Conservation (phyloP, 2,797 vertebrate genomes). For the Trachurus trachurus region DNA sequence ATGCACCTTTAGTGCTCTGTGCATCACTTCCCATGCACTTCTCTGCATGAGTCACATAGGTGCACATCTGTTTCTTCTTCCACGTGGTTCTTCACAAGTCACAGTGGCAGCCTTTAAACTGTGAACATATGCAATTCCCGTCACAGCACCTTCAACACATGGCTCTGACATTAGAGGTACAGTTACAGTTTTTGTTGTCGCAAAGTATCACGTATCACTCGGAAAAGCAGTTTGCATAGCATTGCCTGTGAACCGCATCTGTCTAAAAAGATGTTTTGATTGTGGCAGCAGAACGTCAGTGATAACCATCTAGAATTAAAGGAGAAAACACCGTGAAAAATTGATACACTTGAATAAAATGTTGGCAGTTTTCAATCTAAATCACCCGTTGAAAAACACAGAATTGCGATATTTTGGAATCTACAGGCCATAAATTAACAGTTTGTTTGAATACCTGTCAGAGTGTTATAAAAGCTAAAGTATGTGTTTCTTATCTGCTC, state of each 20-base stretch:
- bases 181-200: conserved; percentile 13
- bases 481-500: conserved; percentile 13
- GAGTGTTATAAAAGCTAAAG: background rate
- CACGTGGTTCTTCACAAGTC: background rate
- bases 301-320: conserved; percentile 3
- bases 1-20: conserved; percentile 57
- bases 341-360: background rate
- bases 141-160: background rate
- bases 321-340: background rate
- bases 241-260: conserved; percentile 4
- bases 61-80: conserved; percentile 47
- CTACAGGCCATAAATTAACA: background rate
- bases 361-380: background rate
- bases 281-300: background rate
- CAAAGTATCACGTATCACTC: conserved; percentile 14
- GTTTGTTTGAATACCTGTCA: background rate
- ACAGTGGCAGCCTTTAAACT: background rate
- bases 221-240: conserved; percentile 7
- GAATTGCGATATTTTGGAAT: conserved; percentile 1
- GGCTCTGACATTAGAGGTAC: conserved; percentile 13
- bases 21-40: conserved; percentile 50
- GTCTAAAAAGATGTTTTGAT: conserved; percentile 1
- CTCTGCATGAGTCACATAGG: conserved; percentile 11
- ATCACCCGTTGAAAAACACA: background rate
- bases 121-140: conserved; percentile 22